Conservation (phyloP, 2,797 vertebrate genomes). For the Champsocephalus esox region DNA sequence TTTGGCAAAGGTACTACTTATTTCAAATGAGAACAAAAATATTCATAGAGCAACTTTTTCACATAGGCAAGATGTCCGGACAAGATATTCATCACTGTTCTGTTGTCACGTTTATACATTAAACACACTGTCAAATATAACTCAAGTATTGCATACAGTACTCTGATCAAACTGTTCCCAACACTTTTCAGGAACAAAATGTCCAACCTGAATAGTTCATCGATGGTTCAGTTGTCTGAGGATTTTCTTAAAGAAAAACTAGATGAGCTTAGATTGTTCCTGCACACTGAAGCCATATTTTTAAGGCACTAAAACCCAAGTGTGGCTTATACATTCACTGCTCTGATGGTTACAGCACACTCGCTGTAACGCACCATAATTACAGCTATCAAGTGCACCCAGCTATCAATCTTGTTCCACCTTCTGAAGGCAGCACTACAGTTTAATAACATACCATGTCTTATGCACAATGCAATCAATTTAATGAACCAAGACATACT, state of each 20-base stretch:
- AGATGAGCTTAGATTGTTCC: neutral
- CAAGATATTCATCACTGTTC: neutral
- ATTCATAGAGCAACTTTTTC: neutral
- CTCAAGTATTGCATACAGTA: neutral
- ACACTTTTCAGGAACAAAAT: neutral
- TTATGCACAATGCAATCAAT: neutral
- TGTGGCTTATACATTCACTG: neutral
- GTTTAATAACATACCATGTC: neutral
- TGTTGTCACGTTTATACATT: neutral
- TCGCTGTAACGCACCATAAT: neutral
- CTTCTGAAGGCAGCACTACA: neutral
- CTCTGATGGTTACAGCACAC: neutral
- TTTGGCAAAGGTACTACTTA: too few relatives aligned
- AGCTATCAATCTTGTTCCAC: neutral
- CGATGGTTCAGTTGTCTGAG: neutral
- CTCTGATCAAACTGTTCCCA: neutral
- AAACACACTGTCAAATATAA: too few relatives aligned
- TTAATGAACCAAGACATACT: neutral
- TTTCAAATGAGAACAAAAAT: too few relatives aligned
- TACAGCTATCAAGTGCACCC: neutral
- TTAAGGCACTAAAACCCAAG: conserved; percentile 1
- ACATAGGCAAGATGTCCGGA: neutral
- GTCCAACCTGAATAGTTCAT: neutral
- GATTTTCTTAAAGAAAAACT: neutral
- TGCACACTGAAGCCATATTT: neutral